Conservation (phyloP, 2,113 vertebrate genomes). For the Dasyurus viverrinus region DNA sequence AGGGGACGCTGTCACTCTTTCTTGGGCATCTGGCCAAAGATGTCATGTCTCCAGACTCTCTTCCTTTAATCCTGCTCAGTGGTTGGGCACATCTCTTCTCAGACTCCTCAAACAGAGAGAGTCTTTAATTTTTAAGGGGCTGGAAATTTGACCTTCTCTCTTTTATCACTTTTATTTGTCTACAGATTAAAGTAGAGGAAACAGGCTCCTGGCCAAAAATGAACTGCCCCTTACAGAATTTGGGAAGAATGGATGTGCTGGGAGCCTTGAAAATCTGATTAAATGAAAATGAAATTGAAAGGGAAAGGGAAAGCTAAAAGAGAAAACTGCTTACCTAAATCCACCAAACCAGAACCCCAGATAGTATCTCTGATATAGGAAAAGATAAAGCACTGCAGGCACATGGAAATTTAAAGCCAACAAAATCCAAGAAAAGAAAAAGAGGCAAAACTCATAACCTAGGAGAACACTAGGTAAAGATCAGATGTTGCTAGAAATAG, state of each 20-base stretch:
- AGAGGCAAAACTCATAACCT: not conserved
- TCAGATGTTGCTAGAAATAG: not conserved
- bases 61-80: not conserved
- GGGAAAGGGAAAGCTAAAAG: not conserved
- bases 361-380: not conserved
- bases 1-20: rapidly evolving
- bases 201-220: not conserved
- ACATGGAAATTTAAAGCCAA: not conserved
- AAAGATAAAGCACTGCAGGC: not conserved
- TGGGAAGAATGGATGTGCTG: not conserved
- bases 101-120: not conserved
- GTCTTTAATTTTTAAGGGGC: not conserved
- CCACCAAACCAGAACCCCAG: not conserved
- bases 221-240: not conserved
- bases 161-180: not conserved
- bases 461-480: not conserved
- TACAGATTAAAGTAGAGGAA: not conserved
- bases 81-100: not conserved
- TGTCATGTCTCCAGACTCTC: not conserved
- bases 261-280: not conserved
- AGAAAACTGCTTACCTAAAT: not conserved
- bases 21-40: not conserved
- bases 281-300: not conserved
- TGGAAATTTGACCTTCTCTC: not conserved
- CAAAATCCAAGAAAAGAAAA: not conserved